phyloP scores from a whole-genome alignment of 2,888 invertebrate species.

The Nephrotoma flavescens region DNA sequence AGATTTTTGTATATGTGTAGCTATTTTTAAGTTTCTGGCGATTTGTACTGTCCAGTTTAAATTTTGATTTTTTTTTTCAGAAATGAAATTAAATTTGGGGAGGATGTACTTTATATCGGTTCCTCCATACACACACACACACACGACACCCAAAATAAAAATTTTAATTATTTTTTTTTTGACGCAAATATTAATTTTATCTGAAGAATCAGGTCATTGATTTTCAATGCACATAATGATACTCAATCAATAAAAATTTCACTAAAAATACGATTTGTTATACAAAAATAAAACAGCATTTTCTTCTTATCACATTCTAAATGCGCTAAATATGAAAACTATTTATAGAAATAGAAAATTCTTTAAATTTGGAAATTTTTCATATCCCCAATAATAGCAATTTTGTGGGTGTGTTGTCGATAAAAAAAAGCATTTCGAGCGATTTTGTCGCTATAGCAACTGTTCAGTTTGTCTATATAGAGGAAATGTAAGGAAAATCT shows the following conservation, averaged over 20 bases:
- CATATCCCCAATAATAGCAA: neutral
- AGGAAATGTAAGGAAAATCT: neutral
- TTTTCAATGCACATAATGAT: neutral
- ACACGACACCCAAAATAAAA: too few relatives aligned
- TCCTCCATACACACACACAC: too few relatives aligned
- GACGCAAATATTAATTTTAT: neutral
- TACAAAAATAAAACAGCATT: neutral
- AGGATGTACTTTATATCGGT: too few relatives aligned
- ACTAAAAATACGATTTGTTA: neutral
- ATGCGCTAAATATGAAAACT: neutral
- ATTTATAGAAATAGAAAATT: neutral
- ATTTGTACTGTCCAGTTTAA: neutral
- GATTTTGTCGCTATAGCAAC: neutral
- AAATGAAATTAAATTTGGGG: too few relatives aligned
- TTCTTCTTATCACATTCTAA: neutral
- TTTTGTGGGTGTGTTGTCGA: neutral
- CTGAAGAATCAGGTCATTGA: neutral
- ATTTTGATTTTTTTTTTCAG: too few relatives aligned
- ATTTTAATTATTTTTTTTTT: too few relatives aligned
- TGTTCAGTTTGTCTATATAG: neutral
- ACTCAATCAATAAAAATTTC: neutral
- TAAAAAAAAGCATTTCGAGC: neutral
- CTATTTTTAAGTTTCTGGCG: neutral
- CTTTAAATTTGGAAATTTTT: neutral
- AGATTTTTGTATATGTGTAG: neutral